Percentiles rank a stretch among this genome's conserved stretches.
Conservation (phyloP, 2,888 invertebrate species). For the Azorinus chamasolen region DNA sequence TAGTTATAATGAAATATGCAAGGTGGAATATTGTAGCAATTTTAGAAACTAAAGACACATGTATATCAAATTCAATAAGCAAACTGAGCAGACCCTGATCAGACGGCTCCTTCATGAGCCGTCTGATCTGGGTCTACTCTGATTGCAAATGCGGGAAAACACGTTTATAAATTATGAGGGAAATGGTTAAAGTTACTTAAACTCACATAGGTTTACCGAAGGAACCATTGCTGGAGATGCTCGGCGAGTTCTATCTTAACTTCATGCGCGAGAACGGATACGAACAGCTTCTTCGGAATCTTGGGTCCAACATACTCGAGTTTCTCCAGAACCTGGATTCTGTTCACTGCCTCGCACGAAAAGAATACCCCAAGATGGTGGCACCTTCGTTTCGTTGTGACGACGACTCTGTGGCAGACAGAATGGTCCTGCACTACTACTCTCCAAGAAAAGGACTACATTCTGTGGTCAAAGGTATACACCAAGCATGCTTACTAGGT, state of each 20-base stretch:
- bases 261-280: conserved; percentile 69
- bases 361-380: conserved; percentile 74
- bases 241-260: conserved; percentile 75
- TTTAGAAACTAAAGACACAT: no score
- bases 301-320: conserved; percentile 75
- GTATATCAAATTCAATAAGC: no score
- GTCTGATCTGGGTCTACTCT: no score
- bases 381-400: conserved; percentile 80
- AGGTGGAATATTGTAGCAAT: no score
- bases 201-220: conserved; percentile 62
- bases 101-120: no score
- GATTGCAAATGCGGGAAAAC: no score
- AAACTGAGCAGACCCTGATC: no score
- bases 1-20: no score
- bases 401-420: conserved; percentile 71
- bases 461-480: conserved; percentile 72
- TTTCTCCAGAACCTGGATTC: conserved; percentile 79
- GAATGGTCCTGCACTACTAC: conserved; percentile 79
- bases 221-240: conserved; percentile 69
- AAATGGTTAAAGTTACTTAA: no score
- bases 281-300: conserved; percentile 75
- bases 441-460: conserved; percentile 72
- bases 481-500: no score
- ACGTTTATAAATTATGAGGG: no score
- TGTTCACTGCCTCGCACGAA: conserved; percentile 72